These are phyloP conservation scores for Harpalus rubripes DNA, from an alignment of 2,888 invertebrate genomes.

Conservation along the genomic window DNA sequence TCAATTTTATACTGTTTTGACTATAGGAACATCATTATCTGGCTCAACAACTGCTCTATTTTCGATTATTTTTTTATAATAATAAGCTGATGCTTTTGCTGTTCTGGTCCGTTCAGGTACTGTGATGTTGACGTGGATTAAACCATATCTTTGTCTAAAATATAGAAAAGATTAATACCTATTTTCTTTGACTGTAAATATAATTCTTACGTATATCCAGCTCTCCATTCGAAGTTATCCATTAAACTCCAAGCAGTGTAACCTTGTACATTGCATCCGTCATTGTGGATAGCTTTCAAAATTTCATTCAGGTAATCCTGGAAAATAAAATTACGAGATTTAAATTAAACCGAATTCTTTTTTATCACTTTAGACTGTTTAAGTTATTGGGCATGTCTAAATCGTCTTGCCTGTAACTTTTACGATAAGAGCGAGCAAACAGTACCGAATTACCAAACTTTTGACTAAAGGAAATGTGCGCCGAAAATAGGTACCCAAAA, in stretches of 20 bases:
- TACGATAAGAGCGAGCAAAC: too few species aligned
- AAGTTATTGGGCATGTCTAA: too few species aligned
- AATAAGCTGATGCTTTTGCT: constrained; percentile 9
- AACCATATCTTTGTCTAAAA: constrained; percentile 25
- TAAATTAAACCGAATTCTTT: too few species aligned
- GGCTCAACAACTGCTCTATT: background rate
- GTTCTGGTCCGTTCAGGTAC: background rate
- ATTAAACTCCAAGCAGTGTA: constrained; percentile 78
- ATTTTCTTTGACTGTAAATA: background rate
- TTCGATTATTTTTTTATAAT: constrained; percentile 22
- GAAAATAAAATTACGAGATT: background rate
- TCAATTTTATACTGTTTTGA: background rate
- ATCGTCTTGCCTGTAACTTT: too few species aligned
- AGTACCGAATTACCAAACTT: too few species aligned
- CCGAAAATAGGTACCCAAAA: too few species aligned
- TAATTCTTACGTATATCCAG: constrained; percentile 72
- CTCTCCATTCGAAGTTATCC: constrained; percentile 77
- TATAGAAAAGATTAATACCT: background rate
- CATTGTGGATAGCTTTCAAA: constrained; percentile 69
- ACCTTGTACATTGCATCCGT: constrained; percentile 74
- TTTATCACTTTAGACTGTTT: too few species aligned
- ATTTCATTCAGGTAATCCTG: constrained; percentile 52
- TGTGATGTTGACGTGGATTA: constrained; percentile 7
- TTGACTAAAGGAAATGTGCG: too few species aligned
- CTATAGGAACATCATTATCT: background rate